phyloP scores from a whole-genome alignment of 2,113 vertebrate genomes.

The Lontra canadensis region DNA sequence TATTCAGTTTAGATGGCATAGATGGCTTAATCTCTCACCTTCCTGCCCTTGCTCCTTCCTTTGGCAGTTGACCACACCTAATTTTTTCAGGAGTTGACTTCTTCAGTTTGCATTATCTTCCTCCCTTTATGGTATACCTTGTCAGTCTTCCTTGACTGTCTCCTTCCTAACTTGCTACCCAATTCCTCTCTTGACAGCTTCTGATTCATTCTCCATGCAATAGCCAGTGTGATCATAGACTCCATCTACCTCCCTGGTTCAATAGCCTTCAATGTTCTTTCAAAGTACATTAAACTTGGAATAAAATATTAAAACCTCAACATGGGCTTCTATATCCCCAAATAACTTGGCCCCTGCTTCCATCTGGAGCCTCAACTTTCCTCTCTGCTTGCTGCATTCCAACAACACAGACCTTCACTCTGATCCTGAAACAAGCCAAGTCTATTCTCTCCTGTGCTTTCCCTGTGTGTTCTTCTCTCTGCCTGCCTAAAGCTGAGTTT shows the following conservation, averaged over 20 bases:
- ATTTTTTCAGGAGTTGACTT: background rate
- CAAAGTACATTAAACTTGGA: background rate
- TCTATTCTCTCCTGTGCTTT: background rate
- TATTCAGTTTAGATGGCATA: too few species aligned
- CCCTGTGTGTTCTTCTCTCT: background rate
- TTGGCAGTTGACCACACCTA: background rate
- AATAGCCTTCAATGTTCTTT: background rate
- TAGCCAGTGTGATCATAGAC: background rate
- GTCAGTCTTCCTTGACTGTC: background rate
- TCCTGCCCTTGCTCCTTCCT: background rate
- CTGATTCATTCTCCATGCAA: background rate
- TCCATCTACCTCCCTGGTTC: background rate
- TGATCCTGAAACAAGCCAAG: background rate
- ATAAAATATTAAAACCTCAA: background rate
- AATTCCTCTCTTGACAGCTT: background rate
- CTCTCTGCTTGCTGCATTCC: background rate
- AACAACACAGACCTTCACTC: background rate
- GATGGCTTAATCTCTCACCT: background rate
- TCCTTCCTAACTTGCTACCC: background rate
- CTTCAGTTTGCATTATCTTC: background rate
- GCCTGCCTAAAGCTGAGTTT: background rate
- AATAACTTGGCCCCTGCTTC: background rate
- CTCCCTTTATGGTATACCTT: background rate
- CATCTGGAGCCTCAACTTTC: background rate
- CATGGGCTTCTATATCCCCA: background rate